phyloP scores from a whole-genome alignment of 2,888 invertebrate species.

The Meiosimyza platycephala region DNA sequence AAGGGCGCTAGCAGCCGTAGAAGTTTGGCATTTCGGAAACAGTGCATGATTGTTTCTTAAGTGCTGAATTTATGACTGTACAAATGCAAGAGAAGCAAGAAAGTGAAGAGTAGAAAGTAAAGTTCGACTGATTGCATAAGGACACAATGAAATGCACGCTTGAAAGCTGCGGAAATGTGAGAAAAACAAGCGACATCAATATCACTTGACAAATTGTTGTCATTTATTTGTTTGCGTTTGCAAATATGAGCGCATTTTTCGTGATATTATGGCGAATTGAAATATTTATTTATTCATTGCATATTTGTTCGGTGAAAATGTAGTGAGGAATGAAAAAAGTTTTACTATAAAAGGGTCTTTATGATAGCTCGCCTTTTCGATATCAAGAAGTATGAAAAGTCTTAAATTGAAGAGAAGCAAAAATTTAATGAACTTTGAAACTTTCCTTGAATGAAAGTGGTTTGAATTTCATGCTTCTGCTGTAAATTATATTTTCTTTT shows the following conservation, averaged over 20 bases:
- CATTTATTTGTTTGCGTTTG: conserved; percentile 20
- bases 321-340: too few relatives aligned
- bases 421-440: too few relatives aligned
- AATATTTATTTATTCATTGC: too few relatives aligned
- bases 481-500: too few relatives aligned
- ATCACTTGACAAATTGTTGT: conserved; percentile 60
- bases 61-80: conserved; percentile 50
- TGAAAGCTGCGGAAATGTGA: conserved; percentile 3
- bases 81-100: not conserved
- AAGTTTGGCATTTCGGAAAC: conserved; percentile 34
- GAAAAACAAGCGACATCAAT: conserved; percentile 45
- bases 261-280: too few relatives aligned
- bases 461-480: too few relatives aligned
- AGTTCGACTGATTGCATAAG: not conserved
- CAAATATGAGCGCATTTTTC: not conserved
- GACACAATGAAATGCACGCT: not conserved
- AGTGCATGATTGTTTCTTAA: conserved; percentile 51
- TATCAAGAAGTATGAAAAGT: too few relatives aligned
- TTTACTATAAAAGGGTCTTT: too few relatives aligned
- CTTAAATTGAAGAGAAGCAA: too few relatives aligned
- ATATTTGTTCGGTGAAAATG: too few relatives aligned
- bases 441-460: too few relatives aligned
- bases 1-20: not conserved
- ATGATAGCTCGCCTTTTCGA: too few relatives aligned
- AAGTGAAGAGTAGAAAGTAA: not conserved